These are phyloP conservation scores for Pocillopora grandis DNA, from an alignment of 92 coral and sea anemone genomes.

Conservation along the genomic window DNA sequence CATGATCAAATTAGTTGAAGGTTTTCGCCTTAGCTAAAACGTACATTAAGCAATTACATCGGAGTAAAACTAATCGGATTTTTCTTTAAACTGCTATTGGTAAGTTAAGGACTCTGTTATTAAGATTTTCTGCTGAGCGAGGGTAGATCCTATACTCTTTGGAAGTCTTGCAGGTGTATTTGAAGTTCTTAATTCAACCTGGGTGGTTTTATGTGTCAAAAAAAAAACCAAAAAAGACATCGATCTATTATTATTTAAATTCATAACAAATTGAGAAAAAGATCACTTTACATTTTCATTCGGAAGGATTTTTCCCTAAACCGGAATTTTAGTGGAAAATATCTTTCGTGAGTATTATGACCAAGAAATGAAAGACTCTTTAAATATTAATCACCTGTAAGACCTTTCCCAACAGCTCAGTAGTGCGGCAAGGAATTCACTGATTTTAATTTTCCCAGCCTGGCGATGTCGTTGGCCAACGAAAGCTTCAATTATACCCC, in stretches of 20 bases:
- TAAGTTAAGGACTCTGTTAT: background rate
- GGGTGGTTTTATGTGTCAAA: background rate
- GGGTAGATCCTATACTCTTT: background rate
- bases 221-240: background rate
- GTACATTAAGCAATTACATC: background rate
- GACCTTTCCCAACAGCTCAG: too few relatives aligned
- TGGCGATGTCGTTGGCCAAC: background rate
- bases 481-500: background rate
- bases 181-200: background rate
- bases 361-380: background rate
- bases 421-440: background rate
- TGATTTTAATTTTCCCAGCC: background rate
- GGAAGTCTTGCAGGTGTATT: slow-evolving; percentile 1
- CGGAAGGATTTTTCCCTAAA: background rate
- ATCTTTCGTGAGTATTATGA: background rate
- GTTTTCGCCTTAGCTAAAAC: background rate
- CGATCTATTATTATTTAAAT: background rate
- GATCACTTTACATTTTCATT: background rate
- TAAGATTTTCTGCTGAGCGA: background rate
- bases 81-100: background rate
- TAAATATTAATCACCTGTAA: too few relatives aligned
- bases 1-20: background rate
- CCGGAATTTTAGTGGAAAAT: background rate
- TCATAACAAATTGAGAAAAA: background rate
- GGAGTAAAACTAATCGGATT: background rate